phyloP scores from a whole-genome alignment of 1,140 invertebrate species.

The Drosophila insularis region DNA sequence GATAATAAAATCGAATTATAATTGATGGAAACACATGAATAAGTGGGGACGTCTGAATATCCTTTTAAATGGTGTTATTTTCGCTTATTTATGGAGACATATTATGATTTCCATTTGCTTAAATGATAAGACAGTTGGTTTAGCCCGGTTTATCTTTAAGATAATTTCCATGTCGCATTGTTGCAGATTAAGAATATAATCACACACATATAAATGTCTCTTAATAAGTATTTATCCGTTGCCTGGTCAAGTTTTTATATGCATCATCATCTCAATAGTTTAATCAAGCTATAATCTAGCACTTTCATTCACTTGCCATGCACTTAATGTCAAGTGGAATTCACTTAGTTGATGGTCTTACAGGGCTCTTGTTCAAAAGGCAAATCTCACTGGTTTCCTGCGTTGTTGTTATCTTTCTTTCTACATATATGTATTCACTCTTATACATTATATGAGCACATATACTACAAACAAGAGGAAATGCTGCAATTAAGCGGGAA shows the following conservation, averaged over 20 bases:
- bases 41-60: too few species aligned
- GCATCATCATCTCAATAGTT: background rate
- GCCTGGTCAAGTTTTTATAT: background rate
- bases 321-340: conserved; percentile 33
- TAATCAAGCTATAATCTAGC: background rate
- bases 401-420: background rate
- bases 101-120: too few species aligned
- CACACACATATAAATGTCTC: too few species aligned
- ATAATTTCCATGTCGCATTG: too few species aligned
- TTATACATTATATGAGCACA: background rate
- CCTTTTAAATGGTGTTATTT: too few species aligned
- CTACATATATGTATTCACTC: conserved; percentile 4
- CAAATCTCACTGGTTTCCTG: conserved; percentile 15
- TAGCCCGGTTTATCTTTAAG: too few species aligned
- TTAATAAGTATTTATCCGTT: too few species aligned
- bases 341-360: conserved; percentile 16
- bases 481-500: conserved; percentile 65
- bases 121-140: too few species aligned
- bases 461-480: conserved; percentile 29
- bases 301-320: background rate
- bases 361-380: conserved; percentile 26
- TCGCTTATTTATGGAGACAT: too few species aligned
- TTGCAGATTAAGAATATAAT: too few species aligned
- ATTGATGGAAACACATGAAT: too few species aligned
- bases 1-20: too few species aligned